Conservation (phyloP, 35 echinoderm and acorn worm species). For the Lytechinus variegatus region DNA sequence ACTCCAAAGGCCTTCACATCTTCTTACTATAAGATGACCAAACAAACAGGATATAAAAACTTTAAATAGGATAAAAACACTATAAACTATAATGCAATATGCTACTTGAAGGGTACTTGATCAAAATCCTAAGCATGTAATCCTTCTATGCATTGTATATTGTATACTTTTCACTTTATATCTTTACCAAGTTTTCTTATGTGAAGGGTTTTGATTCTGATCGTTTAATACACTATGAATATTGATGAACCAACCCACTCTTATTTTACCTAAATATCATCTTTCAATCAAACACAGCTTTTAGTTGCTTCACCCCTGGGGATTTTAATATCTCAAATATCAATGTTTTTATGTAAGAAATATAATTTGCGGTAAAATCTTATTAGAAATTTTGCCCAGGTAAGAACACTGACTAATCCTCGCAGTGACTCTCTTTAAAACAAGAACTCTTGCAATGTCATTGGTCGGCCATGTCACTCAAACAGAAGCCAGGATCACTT, state of each 20-base stretch:
- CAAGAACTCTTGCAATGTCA: too few species aligned
- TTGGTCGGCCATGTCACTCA: too few species aligned
- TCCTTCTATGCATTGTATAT: neutral
- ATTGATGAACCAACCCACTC: neutral
- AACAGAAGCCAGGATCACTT: too few species aligned
- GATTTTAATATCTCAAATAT: neutral
- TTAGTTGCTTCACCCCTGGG: neutral
- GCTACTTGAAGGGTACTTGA: neutral
- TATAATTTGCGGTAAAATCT: neutral
- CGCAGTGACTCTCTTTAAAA: too few species aligned
- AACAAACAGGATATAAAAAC: neutral
- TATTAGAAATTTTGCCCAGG: too few species aligned
- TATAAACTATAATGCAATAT: neutral
- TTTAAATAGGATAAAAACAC: neutral
- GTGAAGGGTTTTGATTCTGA: neutral
- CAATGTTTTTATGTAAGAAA: neutral
- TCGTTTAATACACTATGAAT: neutral
- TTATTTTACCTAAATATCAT: neutral
- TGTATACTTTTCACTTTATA: neutral
- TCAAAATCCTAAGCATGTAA: neutral
- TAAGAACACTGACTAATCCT: too few species aligned
- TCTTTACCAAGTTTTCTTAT: neutral
- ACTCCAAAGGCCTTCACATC: neutral
- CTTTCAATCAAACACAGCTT: neutral
- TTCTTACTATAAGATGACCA: neutral